Base-by-base conservation (phyloP, 1,140 invertebrate genomes). In the Drosophila malerkotliana region DNA sequence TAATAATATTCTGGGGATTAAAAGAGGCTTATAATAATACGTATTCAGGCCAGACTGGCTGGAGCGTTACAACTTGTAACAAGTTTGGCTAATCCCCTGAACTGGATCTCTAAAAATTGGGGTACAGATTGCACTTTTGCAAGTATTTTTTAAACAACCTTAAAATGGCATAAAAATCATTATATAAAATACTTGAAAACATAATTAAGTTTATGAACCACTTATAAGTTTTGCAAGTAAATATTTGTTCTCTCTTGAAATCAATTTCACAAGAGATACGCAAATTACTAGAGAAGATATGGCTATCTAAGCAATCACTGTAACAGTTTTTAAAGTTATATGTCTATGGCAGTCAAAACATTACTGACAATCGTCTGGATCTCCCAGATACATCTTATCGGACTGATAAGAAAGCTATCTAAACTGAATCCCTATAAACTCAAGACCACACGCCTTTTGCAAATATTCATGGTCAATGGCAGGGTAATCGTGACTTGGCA, bases 381-480 rank as follows among this genome's bases (percentile, higher is more conserved):
- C 30, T 39, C n/a, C 37, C 14, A 48, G 58, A 63, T 69, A 15
- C 28, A 14, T 30, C 28, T 51, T 44, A 69, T 71, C 54, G 45
- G 14, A n/a, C 3, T 1, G 53, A 58, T 57, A 68, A 68, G 44
- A n/a, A 39, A 6, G 34, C 9, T 44, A 18, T 44, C 14, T 15
- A 2, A 44, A 37, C 4, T 12, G 34, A 18, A 44, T 44, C 41
- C 10, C 14, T 18, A 7, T 15, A 15, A 44, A 18, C 6, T 2
- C n/a, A 3, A 14, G 8, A 7, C 41, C 41, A 47, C 44, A 21
- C 18, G 18, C 44, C 53, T 62, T 72, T 68, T 61, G 52, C 30
- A 12, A 30, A 54, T 47, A 56, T 53, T 68, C 63, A 67, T 62
- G 57, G 73, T 71, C 73, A 71, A 81, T 80, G 77, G 18, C 63